Percentiles rank a stretch among this genome's conserved stretches.
Conservation (phyloP, 2,888 invertebrate genomes). For the Meliscaeva auricollis region DNA sequence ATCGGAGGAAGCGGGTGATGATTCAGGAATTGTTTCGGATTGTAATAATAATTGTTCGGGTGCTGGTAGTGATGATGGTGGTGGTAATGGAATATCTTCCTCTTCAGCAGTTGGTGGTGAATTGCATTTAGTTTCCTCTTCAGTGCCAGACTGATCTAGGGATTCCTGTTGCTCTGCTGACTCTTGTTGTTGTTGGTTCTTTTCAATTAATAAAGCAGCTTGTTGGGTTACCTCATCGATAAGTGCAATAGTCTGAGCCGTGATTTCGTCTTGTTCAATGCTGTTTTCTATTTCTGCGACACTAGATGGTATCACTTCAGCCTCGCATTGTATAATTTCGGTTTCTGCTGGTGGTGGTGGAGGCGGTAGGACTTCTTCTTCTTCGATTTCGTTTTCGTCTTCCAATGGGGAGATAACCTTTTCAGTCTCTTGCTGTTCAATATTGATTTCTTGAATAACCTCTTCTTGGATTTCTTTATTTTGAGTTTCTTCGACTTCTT, state of each 20-base stretch:
- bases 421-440: constrained; percentile 53
- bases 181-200: constrained; percentile 34
- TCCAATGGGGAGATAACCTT: constrained; percentile 13
- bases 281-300: constrained; percentile 51
- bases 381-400: too few species aligned
- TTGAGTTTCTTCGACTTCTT: constrained; percentile 28
- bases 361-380: constrained; percentile 43
- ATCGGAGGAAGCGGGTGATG: constrained; percentile 63
- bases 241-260: constrained; percentile 70
- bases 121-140: constrained; percentile 72
- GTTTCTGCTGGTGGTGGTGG: constrained; percentile 41
- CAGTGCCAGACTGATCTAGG: constrained; percentile 57
- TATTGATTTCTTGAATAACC: constrained; percentile 21
- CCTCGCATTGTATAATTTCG: constrained; percentile 43
- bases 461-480: too few species aligned
- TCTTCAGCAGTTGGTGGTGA: constrained; percentile 75
- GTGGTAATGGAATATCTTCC: constrained; percentile 58
- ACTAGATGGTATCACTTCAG: constrained; percentile 41
- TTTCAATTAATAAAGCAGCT: constrained; percentile 60
- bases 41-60: constrained; percentile 59
- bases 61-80: constrained; percentile 63
- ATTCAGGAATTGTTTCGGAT: constrained; percentile 64
- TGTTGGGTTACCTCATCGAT: constrained; percentile 71
- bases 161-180: constrained; percentile 45
- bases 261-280: constrained; percentile 57